phyloP scores from a whole-genome alignment of 2,888 invertebrate genomes.

The Thera britannica region DNA sequence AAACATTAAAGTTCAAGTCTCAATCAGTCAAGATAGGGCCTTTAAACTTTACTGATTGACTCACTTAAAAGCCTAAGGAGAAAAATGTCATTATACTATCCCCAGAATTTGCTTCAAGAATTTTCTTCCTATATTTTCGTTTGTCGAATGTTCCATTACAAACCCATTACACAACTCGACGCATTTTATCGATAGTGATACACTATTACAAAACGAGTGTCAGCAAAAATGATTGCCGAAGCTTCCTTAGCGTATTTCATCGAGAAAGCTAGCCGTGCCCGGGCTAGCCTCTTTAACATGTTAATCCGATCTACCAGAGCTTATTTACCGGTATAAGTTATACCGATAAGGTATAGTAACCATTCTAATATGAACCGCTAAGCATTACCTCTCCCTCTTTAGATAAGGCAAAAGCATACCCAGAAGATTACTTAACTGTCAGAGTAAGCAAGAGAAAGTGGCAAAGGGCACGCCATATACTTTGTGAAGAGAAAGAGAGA shows the following conservation, averaged over 20 bases:
- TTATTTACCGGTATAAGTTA: neutral
- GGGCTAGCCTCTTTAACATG: constrained; percentile 11
- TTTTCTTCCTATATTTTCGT: constrained; percentile 3
- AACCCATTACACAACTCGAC: constrained; percentile 25
- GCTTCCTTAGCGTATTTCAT: constrained; percentile 34
- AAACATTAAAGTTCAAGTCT: too few relatives aligned
- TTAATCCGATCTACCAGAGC: constrained; percentile 1
- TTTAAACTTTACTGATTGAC: neutral
- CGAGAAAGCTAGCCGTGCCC: constrained; percentile 29
- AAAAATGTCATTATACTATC: neutral
- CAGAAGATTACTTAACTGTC: too few relatives aligned
- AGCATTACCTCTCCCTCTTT: too few relatives aligned
- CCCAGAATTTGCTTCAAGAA: neutral
- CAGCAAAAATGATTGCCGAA: constrained; percentile 26
- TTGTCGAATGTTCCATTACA: constrained; percentile 26
- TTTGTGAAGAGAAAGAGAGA: too few relatives aligned
- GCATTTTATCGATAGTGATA: constrained; percentile 25
- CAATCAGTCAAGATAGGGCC: neutral
- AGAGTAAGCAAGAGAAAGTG: too few relatives aligned
- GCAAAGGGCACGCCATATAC: too few relatives aligned
- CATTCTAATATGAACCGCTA: too few relatives aligned
- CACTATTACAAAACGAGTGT: constrained; percentile 29
- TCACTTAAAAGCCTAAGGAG: too few relatives aligned
- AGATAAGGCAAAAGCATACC: too few relatives aligned
- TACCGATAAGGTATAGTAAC: neutral